phyloP scores from a whole-genome alignment of 2,888 invertebrate genomes.

The Ectemnius cavifrons region DNA sequence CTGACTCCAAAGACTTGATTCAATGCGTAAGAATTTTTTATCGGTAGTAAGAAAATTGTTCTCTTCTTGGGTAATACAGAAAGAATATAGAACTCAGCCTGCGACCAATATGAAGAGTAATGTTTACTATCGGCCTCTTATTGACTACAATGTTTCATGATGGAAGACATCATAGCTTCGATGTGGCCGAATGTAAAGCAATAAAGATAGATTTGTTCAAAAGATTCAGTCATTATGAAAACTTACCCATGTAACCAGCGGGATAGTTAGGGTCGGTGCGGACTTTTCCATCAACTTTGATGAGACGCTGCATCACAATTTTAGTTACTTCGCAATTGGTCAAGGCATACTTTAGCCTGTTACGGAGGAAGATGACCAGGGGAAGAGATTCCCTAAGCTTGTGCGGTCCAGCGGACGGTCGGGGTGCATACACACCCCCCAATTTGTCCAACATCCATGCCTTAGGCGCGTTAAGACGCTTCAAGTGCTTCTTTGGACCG shows the following conservation, averaged over 20 bases:
- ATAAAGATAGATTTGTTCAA: constrained; percentile 6
- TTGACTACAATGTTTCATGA: constrained; percentile 75
- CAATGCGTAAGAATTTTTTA: no score
- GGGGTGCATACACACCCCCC: constrained; percentile 98
- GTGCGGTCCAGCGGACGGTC: constrained; percentile 98
- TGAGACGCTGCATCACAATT: constrained; percentile 98
- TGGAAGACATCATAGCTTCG: constrained; percentile 66
- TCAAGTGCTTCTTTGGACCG: constrained; percentile 99
- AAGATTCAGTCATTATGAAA: not conserved
- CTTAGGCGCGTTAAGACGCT: constrained; percentile 99
- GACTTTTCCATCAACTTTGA: constrained; percentile 99
- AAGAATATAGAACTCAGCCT: constrained; percentile 72
- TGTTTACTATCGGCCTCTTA: constrained; percentile 77
- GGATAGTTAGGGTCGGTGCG: constrained; percentile 98
- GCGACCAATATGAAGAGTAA: constrained; percentile 78
- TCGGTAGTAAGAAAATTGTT: constrained; percentile 24
- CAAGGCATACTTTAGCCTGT: constrained; percentile 98
- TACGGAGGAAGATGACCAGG: constrained; percentile 96
- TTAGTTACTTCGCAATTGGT: constrained; percentile 98
- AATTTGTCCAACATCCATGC: constrained; percentile 99
- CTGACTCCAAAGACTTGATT: no score
- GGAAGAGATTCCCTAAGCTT: constrained; percentile 98
- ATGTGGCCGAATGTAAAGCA: constrained; percentile 58
- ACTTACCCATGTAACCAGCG: constrained; percentile 98
- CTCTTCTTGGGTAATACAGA: constrained; percentile 80